A percentile compares a stretch with the other conserved stretches of the same genome.
Conservation (phyloP, 2,113 vertebrate genomes). For the Sinocyclocheilus grahami region DNA sequence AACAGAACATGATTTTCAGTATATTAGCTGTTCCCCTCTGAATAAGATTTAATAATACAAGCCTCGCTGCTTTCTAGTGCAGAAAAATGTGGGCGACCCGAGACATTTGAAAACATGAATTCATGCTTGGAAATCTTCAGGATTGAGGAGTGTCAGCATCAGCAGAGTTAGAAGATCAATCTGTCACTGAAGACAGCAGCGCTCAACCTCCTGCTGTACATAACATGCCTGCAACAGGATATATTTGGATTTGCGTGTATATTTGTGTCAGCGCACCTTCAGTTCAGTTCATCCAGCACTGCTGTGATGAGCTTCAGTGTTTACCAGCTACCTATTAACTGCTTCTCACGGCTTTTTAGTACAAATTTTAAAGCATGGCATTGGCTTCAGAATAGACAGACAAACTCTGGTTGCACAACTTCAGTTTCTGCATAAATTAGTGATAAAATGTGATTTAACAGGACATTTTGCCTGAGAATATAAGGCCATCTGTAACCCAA, state of each 20-base stretch:
- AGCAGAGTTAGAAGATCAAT: conserved; percentile 9
- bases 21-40: not conserved
- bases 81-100: not conserved
- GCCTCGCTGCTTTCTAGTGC: not conserved
- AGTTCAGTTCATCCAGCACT: conserved; percentile 14
- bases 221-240: conserved; percentile 12
- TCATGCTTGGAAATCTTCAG: not conserved
- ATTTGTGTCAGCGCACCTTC: conserved; percentile 32
- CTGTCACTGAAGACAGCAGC: conserved; percentile 13
- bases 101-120: conserved; percentile 1
- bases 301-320: not conserved
- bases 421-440: not conserved
- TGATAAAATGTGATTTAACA: not conserved
- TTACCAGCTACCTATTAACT: not conserved
- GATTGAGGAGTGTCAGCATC: not conserved
- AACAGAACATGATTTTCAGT: not conserved
- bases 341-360: not conserved
- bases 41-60: not conserved
- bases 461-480: not conserved
- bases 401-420: not conserved
- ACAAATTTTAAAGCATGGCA: not conserved
- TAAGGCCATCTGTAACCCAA: conserved; percentile 14
- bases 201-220: conserved; percentile 3
- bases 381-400: not conserved
- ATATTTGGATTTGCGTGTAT: conserved; percentile 33